These are phyloP conservation scores for Karalla daura DNA, from an alignment of 2,797 vertebrate genomes.

Conservation along the genomic window DNA sequence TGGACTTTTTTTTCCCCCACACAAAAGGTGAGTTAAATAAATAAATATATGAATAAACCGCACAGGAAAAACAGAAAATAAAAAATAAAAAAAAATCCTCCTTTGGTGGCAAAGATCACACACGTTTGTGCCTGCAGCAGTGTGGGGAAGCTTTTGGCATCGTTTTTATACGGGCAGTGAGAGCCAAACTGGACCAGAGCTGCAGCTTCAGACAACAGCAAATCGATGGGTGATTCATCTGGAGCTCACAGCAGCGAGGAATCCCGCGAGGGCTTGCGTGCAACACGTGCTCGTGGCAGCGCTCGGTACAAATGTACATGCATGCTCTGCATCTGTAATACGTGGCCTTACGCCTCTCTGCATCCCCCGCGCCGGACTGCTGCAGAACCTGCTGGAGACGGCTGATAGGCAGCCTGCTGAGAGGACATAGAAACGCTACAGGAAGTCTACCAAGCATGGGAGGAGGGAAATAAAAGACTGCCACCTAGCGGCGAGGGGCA, in stretches of 20 bases:
- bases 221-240: conserved; percentile 46
- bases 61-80: conserved; percentile 15
- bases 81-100: conserved; percentile 4
- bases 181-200: conserved; percentile 29
- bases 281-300: background rate
- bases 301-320: background rate
- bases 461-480: conserved; percentile 61
- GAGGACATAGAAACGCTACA: conserved; percentile 7
- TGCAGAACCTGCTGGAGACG: background rate
- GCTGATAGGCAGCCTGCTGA: conserved; percentile 6
- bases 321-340: background rate
- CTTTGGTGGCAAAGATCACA: conserved; percentile 29
- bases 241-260: conserved; percentile 8
- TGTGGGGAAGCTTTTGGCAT: conserved; percentile 27
- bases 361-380: background rate
- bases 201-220: conserved; percentile 23
- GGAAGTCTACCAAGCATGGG: background rate
- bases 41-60: conserved; percentile 22
- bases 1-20: background rate
- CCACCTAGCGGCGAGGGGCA: conserved; percentile 66
- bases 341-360: background rate
- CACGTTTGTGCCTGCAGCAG: conserved; percentile 36
- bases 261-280: conserved; percentile 30
- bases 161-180: conserved; percentile 5
- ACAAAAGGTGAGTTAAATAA: background rate